Evolutionary conservation across 1,140 invertebrate species (phyloP).

Genomic region (Berghia stephanieae): DNA sequence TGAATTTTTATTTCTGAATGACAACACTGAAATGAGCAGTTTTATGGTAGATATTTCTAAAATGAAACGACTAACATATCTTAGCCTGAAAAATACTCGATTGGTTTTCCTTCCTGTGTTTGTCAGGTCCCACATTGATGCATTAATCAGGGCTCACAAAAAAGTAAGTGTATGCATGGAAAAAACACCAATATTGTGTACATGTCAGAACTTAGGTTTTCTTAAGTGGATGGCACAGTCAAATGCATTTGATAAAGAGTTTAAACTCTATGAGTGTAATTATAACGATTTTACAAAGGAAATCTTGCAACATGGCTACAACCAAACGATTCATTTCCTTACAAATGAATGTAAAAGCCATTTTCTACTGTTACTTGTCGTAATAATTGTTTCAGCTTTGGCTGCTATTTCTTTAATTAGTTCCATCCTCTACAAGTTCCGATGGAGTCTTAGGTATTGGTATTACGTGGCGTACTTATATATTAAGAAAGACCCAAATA

Average conservation of each 20-base stretch:
- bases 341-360: slow-evolving; percentile 32
- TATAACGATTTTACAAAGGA: slow-evolving; percentile 21
- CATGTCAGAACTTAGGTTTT: slow-evolving; percentile 38
- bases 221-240: slow-evolving; percentile 38
- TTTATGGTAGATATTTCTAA: slow-evolving; percentile 29
- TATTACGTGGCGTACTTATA: slow-evolving; percentile 42
- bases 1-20: slow-evolving; percentile 25
- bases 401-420: slow-evolving; percentile 25
- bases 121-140: slow-evolving; percentile 12
- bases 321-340: slow-evolving; percentile 23
- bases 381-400: slow-evolving; percentile 8
- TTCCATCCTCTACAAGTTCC: slow-evolving; percentile 38
- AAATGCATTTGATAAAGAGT: not conserved
- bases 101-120: slow-evolving; percentile 10
- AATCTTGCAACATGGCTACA: slow-evolving; percentile 9
- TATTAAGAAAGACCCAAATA: slow-evolving; percentile 12
- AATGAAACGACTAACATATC: slow-evolving; percentile 25
- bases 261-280: slow-evolving; percentile 26
- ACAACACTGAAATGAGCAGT: slow-evolving; percentile 27
- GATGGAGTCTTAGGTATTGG: slow-evolving; percentile 48
- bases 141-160: not conserved
- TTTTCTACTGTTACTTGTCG: slow-evolving; percentile 26
- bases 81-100: slow-evolving; percentile 36
- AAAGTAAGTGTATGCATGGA: slow-evolving; percentile 31
- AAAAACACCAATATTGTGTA: slow-evolving; percentile 36